Evolutionary conservation across 2,113 vertebrate species (phyloP).

Genomic region (Corythoichthys intestinalis): DNA sequence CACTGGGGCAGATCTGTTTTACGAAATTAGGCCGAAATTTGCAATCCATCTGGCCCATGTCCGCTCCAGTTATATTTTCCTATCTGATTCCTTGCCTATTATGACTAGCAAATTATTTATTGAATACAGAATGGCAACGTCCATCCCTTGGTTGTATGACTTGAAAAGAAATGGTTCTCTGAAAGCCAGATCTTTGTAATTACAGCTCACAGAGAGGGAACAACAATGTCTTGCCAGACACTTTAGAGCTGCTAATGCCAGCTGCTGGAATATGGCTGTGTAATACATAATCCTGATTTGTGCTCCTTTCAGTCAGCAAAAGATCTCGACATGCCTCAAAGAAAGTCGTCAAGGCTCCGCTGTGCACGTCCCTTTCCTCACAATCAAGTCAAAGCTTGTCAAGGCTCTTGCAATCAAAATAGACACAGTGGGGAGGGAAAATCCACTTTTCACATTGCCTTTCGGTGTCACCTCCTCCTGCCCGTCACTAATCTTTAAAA

Average conservation of each 20-base stretch:
- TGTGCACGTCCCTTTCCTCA: constrained; percentile 47
- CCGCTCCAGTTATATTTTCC: too few species aligned
- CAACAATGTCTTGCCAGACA: constrained; percentile 53
- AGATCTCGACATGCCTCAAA: constrained; percentile 62
- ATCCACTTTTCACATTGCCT: constrained; percentile 65
- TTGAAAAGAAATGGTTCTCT: constrained; percentile 40
- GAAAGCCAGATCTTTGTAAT: constrained; percentile 51
- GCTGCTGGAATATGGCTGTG: constrained; percentile 60
- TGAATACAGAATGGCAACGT: constrained; percentile 15
- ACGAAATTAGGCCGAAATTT: too few species aligned
- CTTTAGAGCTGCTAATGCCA: constrained; percentile 57
- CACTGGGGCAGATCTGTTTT: too few species aligned
- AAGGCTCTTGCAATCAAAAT: constrained; percentile 62
- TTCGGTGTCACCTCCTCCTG: constrained; percentile 66
- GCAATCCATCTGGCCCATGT: too few species aligned
- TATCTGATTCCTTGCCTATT: not conserved
- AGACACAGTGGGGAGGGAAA: constrained; percentile 62
- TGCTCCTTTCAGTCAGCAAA: constrained; percentile 61
- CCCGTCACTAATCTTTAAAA: constrained; percentile 73
- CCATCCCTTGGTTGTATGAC: constrained; percentile 23
- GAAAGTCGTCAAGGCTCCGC: constrained; percentile 67
- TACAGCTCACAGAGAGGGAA: constrained; percentile 29
- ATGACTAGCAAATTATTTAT: constrained; percentile 5
- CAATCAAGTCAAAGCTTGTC: constrained; percentile 66
- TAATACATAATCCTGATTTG: constrained; percentile 72